A percentile compares a stretch with the other conserved stretches of the same genome.
phyloP scores from a whole-genome alignment of 2,113 vertebrate species.

The Baryphthengus martii region DNA sequence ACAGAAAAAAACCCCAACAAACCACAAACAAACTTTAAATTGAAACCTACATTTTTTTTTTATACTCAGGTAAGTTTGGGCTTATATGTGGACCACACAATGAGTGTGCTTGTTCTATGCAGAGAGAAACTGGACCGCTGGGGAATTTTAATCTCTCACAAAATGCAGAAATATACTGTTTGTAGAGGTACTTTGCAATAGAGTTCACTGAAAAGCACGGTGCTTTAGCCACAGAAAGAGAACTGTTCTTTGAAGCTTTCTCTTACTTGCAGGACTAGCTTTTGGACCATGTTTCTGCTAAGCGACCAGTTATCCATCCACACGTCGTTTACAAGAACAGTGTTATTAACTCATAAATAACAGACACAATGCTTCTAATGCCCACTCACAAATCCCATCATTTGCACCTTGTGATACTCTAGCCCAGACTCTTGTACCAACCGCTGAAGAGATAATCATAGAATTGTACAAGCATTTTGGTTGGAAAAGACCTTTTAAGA shows the following conservation, averaged over 20 bases:
- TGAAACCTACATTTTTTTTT: too few relatives aligned
- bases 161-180: background rate
- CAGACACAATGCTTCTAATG: background rate
- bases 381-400: background rate
- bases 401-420: background rate
- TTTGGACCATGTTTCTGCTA: background rate
- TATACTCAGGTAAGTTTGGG: constrained; percentile 18
- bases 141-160: constrained; percentile 17
- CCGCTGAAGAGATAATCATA: background rate
- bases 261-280: background rate
- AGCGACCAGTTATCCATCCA: background rate
- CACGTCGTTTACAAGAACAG: background rate
- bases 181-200: background rate
- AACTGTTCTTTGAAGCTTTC: background rate
- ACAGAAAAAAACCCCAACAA: too few relatives aligned
- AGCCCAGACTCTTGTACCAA: background rate
- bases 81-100: background rate
- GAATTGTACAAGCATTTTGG: background rate
- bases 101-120: constrained; percentile 19
- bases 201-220: background rate
- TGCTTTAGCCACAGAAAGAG: constrained; percentile 12
- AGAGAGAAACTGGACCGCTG: background rate
- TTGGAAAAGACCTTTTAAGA: background rate
- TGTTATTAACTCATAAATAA: background rate
- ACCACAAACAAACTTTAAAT: too few relatives aligned